phyloP scores from a whole-genome alignment of 30 jellyfish, hydroid and myxozoan species.

The Hydractinia symbiolongicarpus region DNA sequence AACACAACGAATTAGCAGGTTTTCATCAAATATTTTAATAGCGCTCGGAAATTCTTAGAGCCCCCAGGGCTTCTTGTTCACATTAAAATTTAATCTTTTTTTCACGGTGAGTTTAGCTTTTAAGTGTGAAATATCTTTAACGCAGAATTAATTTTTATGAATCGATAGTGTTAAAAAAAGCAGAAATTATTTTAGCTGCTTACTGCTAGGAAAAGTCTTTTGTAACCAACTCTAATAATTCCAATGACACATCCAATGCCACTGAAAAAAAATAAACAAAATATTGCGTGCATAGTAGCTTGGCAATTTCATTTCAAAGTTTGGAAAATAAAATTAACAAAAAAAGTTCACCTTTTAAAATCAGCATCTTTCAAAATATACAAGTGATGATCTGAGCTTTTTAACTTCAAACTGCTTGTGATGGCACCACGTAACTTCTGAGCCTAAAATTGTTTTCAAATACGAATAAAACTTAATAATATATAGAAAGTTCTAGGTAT shows the following conservation, averaged over 20 bases:
- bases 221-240: slow-evolving; percentile 25
- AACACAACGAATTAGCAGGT: no score
- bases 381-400: slow-evolving; percentile 33
- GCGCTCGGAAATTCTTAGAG: no score
- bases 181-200: neutral
- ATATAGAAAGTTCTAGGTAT: no score
- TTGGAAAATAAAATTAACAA: neutral
- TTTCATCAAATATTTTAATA: no score
- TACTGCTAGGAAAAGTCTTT: neutral
- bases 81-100: no score
- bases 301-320: neutral
- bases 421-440: slow-evolving; percentile 45
- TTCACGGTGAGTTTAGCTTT: no score
- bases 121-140: no score
- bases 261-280: neutral
- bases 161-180: no score
- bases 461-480: neutral
- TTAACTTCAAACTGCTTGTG: slow-evolving; percentile 38
- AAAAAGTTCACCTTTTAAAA: slow-evolving; percentile 22
- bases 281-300: neutral
- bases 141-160: neutral
- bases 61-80: no score
- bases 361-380: slow-evolving; percentile 42
- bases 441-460: slow-evolving; percentile 10
- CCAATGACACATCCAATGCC: slow-evolving; percentile 38